A percentile compares a stretch with the other conserved stretches of the same genome.
phyloP scores from a whole-genome alignment of 2,888 invertebrate species.

The Oscheius onirici region DNA sequence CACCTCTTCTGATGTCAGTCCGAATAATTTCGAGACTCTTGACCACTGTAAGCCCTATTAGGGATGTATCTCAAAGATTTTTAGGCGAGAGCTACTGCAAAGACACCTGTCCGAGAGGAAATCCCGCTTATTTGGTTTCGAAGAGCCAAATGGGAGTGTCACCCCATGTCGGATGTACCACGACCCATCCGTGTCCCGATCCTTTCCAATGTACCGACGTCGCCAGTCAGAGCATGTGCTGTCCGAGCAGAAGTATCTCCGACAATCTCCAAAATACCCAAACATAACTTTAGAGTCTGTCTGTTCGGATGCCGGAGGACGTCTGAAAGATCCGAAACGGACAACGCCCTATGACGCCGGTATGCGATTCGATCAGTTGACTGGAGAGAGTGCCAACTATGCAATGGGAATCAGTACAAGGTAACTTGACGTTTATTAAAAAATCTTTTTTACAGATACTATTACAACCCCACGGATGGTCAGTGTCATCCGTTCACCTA shows the following conservation, averaged over 20 bases:
- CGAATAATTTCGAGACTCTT: conserved; percentile 59
- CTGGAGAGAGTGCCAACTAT: conserved; percentile 52
- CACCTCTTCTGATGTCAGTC: conserved; percentile 48
- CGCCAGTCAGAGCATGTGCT: conserved; percentile 55
- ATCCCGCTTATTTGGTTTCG: conserved; percentile 46
- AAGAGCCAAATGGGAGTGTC: conserved; percentile 40
- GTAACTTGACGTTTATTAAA: conserved; percentile 2
- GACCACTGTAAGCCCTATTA: conserved; percentile 59
- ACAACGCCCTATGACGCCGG: conserved; percentile 50
- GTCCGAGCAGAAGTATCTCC: conserved; percentile 51
- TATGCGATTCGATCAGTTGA: conserved; percentile 53
- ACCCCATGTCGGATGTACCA: conserved; percentile 52
- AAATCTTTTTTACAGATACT: conserved; percentile 39
- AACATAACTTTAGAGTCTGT: conserved; percentile 45
- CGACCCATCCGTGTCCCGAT: conserved; percentile 51
- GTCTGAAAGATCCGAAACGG: conserved; percentile 40
- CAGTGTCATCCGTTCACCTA: conserved; percentile 60
- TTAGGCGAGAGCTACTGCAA: background rate
- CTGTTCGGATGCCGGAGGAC: conserved; percentile 50
- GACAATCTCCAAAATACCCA: background rate
- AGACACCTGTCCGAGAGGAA: conserved; percentile 50
- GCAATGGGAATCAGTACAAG: conserved; percentile 51
- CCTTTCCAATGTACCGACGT: conserved; percentile 56
- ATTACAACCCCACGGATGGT: conserved; percentile 56
- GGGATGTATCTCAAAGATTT: background rate